phyloP scores from a whole-genome alignment of 2,888 invertebrate genomes.

The Eupithecia pulchellata region DNA sequence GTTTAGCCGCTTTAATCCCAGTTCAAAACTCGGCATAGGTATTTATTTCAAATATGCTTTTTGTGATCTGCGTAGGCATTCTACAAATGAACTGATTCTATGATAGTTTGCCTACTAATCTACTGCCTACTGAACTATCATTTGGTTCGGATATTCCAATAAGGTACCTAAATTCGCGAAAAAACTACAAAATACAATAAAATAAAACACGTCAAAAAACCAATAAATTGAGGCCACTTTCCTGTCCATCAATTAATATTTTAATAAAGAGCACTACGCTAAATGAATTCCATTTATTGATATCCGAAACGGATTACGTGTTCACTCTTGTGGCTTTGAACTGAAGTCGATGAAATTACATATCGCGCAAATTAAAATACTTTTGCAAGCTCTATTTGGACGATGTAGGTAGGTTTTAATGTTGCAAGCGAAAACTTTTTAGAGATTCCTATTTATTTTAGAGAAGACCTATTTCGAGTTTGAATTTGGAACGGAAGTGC shows the following conservation, averaged over 20 bases:
- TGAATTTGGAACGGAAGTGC: neutral
- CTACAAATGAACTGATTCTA: too few relatives aligned
- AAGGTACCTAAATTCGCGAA: too few relatives aligned
- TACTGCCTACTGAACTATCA: neutral
- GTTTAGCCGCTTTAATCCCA: too few relatives aligned
- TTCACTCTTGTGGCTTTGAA: conserved; percentile 35
- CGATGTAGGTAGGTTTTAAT: neutral
- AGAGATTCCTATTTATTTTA: neutral
- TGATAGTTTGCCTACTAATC: too few relatives aligned
- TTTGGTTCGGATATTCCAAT: neutral
- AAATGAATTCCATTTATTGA: conserved; percentile 40
- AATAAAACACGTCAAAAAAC: neutral
- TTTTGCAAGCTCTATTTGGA: neutral
- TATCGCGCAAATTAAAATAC: conserved; percentile 2
- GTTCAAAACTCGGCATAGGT: too few relatives aligned
- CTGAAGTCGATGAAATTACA: conserved; percentile 38
- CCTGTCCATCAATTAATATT: conserved; percentile 22
- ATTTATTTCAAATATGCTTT: too few relatives aligned
- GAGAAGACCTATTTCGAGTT: neutral
- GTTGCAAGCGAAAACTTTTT: neutral
- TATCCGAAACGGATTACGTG: conserved; percentile 41
- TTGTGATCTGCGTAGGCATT: too few relatives aligned
- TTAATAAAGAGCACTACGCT: conserved; percentile 27
- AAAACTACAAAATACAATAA: neutral
- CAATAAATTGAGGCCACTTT: conserved; percentile 12